Evolutionary conservation across 2,888 invertebrate genomes (phyloP), one percentile per base, ranked within the genome.

Genomic region (Amphipyra tragopoginis): DNA sequence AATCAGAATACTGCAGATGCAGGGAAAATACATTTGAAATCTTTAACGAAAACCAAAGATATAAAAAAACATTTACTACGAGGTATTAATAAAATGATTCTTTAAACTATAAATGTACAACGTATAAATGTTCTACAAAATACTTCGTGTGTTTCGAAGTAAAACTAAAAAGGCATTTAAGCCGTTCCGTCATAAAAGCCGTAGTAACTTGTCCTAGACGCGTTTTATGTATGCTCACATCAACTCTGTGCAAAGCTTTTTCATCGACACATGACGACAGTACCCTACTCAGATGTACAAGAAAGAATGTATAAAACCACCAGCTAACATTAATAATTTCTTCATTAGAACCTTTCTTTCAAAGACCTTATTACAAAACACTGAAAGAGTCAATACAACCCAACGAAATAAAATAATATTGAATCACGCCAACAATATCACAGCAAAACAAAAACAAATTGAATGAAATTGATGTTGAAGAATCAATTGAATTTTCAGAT

Each of bases 1-100:
- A 40, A 21, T 34, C 9, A 33, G 51, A 48, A 56, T 33, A 40
- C n/a, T 14, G 33, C 39, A 11, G 21, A 14, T 55, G 26, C 7
- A 50, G 2, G 11, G 7, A 65, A 51, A 21, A 21, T 4, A n/a
- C n/a, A 5, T 38, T 38, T n/a, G n/a, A n/a, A 38, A 38, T n/a
- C 29, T 29, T 29, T 29, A 4, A 29, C 6, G 29, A 29, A 29
- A 7, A 29, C 10, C 36, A 36, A 5, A 36, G 36, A 10, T 29
- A 10, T 36, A 10, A 36, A 2, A 4, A 1, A 36, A 10, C 36
- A 36, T 36, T 36, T 36, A 36, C 36, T 39, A 6, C 39, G 21
- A 21, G 3, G 2, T 21, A 3, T 21, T 21, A 3, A 21, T 13
- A 39, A n/a, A n/a, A 39, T 39, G 2, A 9, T 21, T 21, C 21